Percentiles rank a stretch among this genome's conserved stretches.
These are phyloP conservation scores for Zingel zingel DNA, from an alignment of 2,113 vertebrate species.

Conservation along the genomic window DNA sequence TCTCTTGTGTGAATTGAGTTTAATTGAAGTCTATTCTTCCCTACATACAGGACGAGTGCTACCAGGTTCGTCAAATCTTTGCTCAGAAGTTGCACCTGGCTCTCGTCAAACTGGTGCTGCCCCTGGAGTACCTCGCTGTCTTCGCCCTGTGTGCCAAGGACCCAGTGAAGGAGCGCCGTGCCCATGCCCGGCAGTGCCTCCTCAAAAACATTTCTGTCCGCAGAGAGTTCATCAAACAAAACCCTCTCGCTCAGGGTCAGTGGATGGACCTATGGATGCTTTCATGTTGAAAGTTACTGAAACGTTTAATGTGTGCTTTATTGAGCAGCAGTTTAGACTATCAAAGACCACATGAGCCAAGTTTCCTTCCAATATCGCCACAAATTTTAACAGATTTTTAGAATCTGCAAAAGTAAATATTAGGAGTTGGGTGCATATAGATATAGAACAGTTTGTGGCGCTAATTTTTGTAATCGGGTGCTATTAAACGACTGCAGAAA, in stretches of 20 bases:
- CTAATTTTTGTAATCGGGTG: background rate
- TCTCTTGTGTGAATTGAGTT: background rate
- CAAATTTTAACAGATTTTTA: background rate
- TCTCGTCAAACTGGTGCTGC: conserved; percentile 94
- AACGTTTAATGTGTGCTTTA: background rate
- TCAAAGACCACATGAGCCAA: background rate
- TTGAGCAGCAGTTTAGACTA: background rate
- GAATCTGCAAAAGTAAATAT: background rate
- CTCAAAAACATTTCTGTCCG: conserved; percentile 99
- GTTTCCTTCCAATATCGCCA: background rate
- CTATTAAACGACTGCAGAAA: background rate
- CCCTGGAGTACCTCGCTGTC: conserved; percentile 98
- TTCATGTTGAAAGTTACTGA: background rate
- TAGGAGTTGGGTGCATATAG: background rate
- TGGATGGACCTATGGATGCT: conserved; percentile 14
- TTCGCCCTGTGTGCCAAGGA: conserved; percentile 99
- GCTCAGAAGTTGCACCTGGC: conserved; percentile 98
- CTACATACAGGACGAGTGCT: conserved; percentile 92
- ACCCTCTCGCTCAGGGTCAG: conserved; percentile 94
- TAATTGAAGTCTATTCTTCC: background rate
- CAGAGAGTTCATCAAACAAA: conserved; percentile 98
- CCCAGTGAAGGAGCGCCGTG: conserved; percentile 97
- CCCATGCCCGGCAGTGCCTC: conserved; percentile 97
- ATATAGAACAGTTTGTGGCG: background rate
- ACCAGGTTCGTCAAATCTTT: conserved; percentile 98